Base-by-base conservation (phyloP, 1,140 invertebrate species). In the Leptinotarsa lineolata region DNA sequence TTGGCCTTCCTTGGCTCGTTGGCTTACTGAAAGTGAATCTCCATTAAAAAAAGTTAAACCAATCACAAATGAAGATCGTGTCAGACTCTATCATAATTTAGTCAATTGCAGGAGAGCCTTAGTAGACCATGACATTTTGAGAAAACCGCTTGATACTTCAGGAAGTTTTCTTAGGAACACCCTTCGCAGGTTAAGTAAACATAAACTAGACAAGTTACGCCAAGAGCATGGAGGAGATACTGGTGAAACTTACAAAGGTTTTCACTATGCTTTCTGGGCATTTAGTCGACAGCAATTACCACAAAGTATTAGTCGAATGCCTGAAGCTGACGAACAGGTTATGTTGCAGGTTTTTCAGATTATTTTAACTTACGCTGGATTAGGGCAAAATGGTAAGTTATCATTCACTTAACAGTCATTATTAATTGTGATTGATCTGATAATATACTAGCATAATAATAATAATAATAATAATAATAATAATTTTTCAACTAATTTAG, bases 151-250 rank as follows among this genome's bases (percentile, higher is more conserved):
- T 6, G 94, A 96, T 76, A 87, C 90, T 0, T 86, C 90, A 4
- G 90, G 92, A 6, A 92, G 92, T 72, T 96, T 97, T 84, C 86
- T 97, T 16, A 88, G 93, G 76, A 97, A 95, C 81, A 97, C 96
- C 18, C 85, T 97, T 4, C 86, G 95, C 77, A 90, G 91, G 89
- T 85, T 97, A 60, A 97, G 95, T 48, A 96, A 96, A 80, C 92
- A 95, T 75, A 90, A 94, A 58, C 86, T 97, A 72, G 95, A 97
- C 79, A 95, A 95, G 81, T 86, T 96, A 54, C 88, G 94, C 73
- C 89, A 92, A 72, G 94, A 95, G 78, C 91, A 93, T 72, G 89
- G 92, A 8, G 90, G 90, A 4, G 77, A 92, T 78, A 88, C 90
- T 72, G 93, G 93, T 16, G 94, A 96, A 85, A 92, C 90, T 16